Base-by-base conservation (phyloP, 2,797 vertebrate genomes). In the Lophotriccus pileatus region DNA sequence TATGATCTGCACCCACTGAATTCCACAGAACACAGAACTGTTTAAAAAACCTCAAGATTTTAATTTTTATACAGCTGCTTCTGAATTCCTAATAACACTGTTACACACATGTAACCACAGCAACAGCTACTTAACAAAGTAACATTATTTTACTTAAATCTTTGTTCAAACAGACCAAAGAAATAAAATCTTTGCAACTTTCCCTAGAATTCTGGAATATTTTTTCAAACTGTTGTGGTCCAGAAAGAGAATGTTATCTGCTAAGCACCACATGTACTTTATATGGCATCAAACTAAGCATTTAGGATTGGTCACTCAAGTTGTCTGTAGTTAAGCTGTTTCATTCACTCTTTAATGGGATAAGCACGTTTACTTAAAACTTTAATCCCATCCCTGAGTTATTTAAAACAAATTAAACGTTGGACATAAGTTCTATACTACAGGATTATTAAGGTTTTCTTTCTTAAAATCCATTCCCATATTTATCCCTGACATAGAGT, bases 331-430 rank as follows among this genome's bases (percentile, higher is more conserved):
- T 44, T 87, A 87, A 84, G 23, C 36, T 22, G 32, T 37, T 64
- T 84, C 41, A 58, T 62, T 77, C 7, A 37, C 72, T 80, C 36
- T 68, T 87, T 59, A 84, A 78, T 62, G 37, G 32, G 12, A 53
- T 82, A 87, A 89, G 67, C 23, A 77, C 14, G 70, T 80, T 63
- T 55, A 60, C 46, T 70, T 90, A 60, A 89, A 76, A 93, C 18
- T 89, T 92, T 94, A 88, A 94, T 83, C 47, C 16, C 10, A 41
- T 53, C 59, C 70, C 44, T 70, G 37, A 94, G 43, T 19, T 64
- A 60, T 59, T 84, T 70, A 58, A 90, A 88, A 86, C 23, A 78
- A 90, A 93, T 91, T 94, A 78, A 81, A 90, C 85, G 39, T 44
- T 75, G 13, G 37, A 62, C 17, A 86, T 64, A 52, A 32, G 52